Base-by-base conservation (phyloP, 1,140 invertebrate genomes). In the Aphis craccivora region DNA sequence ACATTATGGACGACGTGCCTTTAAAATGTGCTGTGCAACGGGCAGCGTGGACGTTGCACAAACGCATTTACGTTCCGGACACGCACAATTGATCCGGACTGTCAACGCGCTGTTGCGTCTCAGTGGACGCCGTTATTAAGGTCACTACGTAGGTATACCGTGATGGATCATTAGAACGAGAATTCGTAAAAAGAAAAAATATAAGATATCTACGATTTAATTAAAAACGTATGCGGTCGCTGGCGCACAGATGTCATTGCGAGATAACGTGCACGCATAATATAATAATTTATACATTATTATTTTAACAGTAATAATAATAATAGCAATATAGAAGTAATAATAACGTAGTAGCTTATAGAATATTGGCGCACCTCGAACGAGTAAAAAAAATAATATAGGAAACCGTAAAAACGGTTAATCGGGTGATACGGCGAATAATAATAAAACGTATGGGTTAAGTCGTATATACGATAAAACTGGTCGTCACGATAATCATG, bases 401-500 rank as follows among this genome's bases (percentile, higher is more conserved):
- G 84, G 84, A 45, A 86, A 86, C 40, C 43, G 84, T 86, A 86
- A 86, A 45, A 86, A 86, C 37, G 43, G 84, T 86, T 86, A 86
- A 86, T 86, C 84, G 84, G 25, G 84, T 9, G 37, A 84, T 45
- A 30, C 9, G 25, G 25, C 84, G 40, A 45, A 45, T 30, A 86
- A 45, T 86, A 86, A 84, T 86, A 45, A 86, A 86, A 86, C 30
- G 48, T 51, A 51, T 18, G 4, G 30, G 30, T n/a, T n/a, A 76
- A n/a, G n/a, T 76, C 14, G 30, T 76, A 45, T 43, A 45, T 45
- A 45, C 43, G 40, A 86, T 45, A 86, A 86, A 86, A 48, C 86
- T 51, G 86, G 86, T 88, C 45, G 45, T 51, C 45, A 88, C 86
- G 86, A 51, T 88, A 51, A 88, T 88, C 86, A 45, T 86, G 86